These are phyloP conservation scores for Anomalospiza imberbis DNA, from an alignment of 2,797 vertebrate species.

Conservation along the genomic window DNA sequence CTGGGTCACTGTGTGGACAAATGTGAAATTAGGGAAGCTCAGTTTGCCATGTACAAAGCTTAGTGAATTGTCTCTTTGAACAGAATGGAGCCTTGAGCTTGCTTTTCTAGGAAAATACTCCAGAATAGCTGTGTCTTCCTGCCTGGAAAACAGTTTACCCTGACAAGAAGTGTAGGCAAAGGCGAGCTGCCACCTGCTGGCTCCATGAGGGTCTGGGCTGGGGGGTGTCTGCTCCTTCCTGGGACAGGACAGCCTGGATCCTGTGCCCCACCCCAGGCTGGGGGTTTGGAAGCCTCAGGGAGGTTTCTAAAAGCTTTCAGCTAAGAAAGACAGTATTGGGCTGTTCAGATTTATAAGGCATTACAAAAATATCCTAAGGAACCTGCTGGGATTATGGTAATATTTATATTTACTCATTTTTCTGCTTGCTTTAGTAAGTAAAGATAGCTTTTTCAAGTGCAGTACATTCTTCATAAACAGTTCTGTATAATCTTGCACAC, in stretches of 20 bases:
- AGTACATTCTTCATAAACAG: neutral
- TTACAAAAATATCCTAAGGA: neutral
- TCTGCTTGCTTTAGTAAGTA: neutral
- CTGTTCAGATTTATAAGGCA: neutral
- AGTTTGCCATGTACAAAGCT: neutral
- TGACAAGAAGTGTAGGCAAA: neutral
- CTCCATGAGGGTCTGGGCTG: neutral
- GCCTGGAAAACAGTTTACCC: neutral
- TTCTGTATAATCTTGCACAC: neutral
- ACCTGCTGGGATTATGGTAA: neutral
- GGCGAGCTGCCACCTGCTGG: slow-evolving; percentile 47
- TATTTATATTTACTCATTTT: neutral
- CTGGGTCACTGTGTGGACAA: neutral
- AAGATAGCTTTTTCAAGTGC: neutral
- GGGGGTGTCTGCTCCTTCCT: neutral
- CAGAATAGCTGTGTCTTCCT: neutral
- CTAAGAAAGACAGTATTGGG: neutral
- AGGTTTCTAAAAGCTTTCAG: neutral
- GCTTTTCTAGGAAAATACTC: neutral
- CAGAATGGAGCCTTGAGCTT: neutral
- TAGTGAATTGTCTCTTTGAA: neutral
- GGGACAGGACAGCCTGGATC: neutral
- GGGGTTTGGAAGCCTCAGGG: neutral
- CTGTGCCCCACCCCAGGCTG: neutral
- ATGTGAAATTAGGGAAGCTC: neutral